phyloP scores from a whole-genome alignment of 2,113 vertebrate species.

The Emydura subglobosa region DNA sequence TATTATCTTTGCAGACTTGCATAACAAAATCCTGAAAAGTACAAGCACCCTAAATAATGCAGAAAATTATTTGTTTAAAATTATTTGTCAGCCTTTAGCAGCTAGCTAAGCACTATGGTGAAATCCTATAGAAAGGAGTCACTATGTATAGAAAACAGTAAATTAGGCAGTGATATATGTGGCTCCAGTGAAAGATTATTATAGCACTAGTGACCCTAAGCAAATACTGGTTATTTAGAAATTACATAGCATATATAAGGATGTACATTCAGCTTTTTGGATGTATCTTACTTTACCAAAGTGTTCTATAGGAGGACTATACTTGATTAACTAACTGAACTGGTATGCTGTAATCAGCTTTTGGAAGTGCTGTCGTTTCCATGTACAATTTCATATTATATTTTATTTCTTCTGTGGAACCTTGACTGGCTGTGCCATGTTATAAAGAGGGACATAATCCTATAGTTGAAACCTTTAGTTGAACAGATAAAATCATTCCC shows the following conservation, averaged over 20 bases:
- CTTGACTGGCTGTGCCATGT: not conserved
- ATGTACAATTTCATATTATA: not conserved
- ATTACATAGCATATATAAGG: not conserved
- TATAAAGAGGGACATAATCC: not conserved
- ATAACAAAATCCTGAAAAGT: constrained; percentile 62
- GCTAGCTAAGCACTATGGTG: not conserved
- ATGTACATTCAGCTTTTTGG: not conserved
- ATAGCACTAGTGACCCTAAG: not conserved
- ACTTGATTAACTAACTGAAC: not conserved
- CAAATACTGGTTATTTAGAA: not conserved
- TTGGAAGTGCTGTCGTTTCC: not conserved
- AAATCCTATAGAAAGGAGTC: not conserved
- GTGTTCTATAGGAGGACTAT: not conserved
- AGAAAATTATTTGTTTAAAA: not conserved
- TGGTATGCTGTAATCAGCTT: not conserved
- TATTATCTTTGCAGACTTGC: constrained; percentile 74
- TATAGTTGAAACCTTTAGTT: not conserved
- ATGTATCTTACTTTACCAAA: not conserved
- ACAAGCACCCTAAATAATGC: not conserved
- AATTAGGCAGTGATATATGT: not conserved
- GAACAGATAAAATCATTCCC: not conserved
- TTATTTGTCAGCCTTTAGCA: not conserved
- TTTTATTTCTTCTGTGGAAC: not conserved
- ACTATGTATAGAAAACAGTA: not conserved
- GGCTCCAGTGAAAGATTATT: not conserved